Conservation (phyloP, 53 echinoderm and acorn worm species). For the Luidia sarsii region DNA sequence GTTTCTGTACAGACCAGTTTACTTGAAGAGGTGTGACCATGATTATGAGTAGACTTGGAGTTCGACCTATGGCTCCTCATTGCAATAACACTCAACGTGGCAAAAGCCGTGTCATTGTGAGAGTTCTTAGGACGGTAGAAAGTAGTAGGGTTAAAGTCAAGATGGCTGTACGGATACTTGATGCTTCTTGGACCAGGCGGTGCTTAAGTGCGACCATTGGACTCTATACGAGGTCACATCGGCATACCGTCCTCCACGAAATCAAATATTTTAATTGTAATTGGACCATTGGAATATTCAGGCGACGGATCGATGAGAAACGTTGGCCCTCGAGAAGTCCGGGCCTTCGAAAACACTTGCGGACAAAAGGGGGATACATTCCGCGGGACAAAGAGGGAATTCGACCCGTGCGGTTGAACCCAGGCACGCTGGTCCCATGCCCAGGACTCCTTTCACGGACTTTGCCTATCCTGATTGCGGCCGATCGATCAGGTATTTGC, state of each 20-base stretch:
- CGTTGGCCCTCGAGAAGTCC: conserved; percentile 15
- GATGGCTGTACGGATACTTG: too few relatives aligned
- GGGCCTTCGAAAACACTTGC: conserved; percentile 45
- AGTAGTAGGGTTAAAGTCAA: too few relatives aligned
- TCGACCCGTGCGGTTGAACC: conserved; percentile 26
- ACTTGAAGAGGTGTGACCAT: too few relatives aligned
- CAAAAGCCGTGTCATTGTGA: conserved; percentile 46
- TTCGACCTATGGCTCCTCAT: too few relatives aligned
- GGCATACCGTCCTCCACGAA: conserved; percentile 34
- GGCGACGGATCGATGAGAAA: conserved; percentile 39
- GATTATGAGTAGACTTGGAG: too few relatives aligned
- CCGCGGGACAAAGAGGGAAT: conserved; percentile 41
- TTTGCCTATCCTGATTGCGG: conserved; percentile 38
- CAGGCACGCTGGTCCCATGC: neutral
- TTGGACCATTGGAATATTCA: conserved; percentile 44
- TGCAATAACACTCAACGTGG: conserved; percentile 32
- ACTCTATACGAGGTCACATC: too few relatives aligned
- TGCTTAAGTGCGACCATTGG: too few relatives aligned
- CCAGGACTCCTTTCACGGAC: neutral
- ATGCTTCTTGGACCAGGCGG: too few relatives aligned
- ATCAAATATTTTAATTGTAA: conserved; percentile 68
- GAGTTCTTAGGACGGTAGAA: too few relatives aligned
- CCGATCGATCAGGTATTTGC: conserved; percentile 37
- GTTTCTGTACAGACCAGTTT: too few relatives aligned
- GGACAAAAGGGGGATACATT: conserved; percentile 39